phyloP scores from a whole-genome alignment of 2,113 vertebrate genomes.

The Morone saxatilis region DNA sequence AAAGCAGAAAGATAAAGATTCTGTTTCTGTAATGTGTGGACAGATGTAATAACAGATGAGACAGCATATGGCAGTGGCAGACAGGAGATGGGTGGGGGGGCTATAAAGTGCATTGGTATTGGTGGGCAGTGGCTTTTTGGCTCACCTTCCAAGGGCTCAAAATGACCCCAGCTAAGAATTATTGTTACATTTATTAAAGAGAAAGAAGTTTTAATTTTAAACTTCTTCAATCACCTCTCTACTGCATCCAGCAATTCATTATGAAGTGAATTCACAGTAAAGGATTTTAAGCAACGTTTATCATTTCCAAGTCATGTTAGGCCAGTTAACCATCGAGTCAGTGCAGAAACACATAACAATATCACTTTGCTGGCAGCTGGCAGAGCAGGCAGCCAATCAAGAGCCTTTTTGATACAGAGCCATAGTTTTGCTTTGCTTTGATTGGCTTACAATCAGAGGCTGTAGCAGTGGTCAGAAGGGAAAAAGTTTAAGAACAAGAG shows the following conservation, averaged over 20 bases:
- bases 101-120: background rate
- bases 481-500: slow-evolving; percentile 17
- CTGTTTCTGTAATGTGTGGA: background rate
- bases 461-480: slow-evolving; percentile 19
- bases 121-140: background rate
- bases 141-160: slow-evolving; percentile 10
- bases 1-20: background rate
- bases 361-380: background rate
- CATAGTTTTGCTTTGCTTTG: slow-evolving; percentile 28
- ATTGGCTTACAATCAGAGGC: slow-evolving; percentile 49
- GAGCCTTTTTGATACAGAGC: slow-evolving; percentile 26
- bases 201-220: background rate
- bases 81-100: background rate
- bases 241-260: background rate
- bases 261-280: background rate
- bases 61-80: slow-evolving; percentile 7
- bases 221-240: background rate
- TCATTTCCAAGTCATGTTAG: background rate
- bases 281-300: background rate
- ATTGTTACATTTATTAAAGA: too few relatives aligned
- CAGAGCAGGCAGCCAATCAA: slow-evolving; percentile 32
- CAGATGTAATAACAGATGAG: slow-evolving; percentile 11
- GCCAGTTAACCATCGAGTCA: slow-evolving; percentile 10
- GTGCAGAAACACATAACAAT: background rate
- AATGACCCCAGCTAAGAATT: background rate